phyloP scores from a whole-genome alignment of 2,797 vertebrate genomes.

The Phataginus tricuspis region DNA sequence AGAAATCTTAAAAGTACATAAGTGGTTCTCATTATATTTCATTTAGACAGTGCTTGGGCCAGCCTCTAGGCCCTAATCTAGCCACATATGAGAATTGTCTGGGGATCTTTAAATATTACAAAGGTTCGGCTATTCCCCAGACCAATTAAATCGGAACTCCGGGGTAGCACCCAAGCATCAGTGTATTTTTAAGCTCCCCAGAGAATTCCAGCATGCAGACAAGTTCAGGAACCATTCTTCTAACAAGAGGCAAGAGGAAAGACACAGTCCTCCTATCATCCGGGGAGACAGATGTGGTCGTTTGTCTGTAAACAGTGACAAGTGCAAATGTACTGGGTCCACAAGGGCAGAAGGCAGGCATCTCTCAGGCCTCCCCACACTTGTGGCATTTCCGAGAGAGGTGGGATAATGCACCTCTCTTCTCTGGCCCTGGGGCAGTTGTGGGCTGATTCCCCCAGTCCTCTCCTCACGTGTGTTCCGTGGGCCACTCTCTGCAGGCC shows the following conservation, averaged over 20 bases:
- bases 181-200: neutral
- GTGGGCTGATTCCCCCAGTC: too few species aligned
- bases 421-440: neutral
- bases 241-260: neutral
- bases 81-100: neutral
- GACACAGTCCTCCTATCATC: too few species aligned
- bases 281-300: fast-evolving
- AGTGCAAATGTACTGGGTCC: fast-evolving
- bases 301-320: fast-evolving
- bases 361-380: neutral
- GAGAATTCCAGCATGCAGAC: fast-evolving
- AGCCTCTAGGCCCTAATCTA: neutral
- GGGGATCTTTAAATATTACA: neutral
- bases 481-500: neutral
- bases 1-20: neutral
- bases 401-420: neutral
- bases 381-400: neutral
- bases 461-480: fast-evolving
- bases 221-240: neutral
- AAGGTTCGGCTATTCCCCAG: neutral
- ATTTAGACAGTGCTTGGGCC: neutral
- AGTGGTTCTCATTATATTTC: neutral
- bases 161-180: neutral
- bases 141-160: neutral
- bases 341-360: neutral